Percentiles rank a stretch among this genome's conserved stretches.
These are phyloP conservation scores for Calonectris borealis DNA, from an alignment of 2,113 vertebrate species.

Conservation along the genomic window DNA sequence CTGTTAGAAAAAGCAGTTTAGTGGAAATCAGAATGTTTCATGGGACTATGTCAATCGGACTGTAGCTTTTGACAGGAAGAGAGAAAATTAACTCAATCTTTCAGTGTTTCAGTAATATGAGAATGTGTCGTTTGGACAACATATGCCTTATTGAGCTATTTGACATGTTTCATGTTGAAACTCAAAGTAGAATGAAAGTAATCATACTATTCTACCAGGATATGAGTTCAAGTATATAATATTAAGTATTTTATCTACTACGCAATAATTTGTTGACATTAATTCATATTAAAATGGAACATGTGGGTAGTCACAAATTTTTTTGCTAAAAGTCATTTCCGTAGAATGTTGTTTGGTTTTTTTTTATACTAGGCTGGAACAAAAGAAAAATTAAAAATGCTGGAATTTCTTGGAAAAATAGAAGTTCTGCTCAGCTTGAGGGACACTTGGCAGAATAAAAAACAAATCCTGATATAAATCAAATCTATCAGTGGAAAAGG, in stretches of 20 bases:
- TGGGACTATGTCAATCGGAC: slow-evolving; percentile 21
- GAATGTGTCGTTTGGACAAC: not conserved
- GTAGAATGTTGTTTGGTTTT: not conserved
- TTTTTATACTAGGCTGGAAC: not conserved
- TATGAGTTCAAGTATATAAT: not conserved
- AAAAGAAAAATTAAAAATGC: not conserved
- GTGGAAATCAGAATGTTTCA: slow-evolving; percentile 35
- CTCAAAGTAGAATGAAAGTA: not conserved
- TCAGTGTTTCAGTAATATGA: not conserved
- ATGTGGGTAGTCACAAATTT: not conserved
- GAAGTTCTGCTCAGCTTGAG: not conserved
- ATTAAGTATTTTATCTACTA: not conserved
- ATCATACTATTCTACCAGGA: not conserved
- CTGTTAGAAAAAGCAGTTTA: slow-evolving; percentile 25
- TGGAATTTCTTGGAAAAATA: not conserved
- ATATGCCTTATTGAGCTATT: not conserved
- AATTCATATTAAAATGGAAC: not conserved
- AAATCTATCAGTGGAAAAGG: not conserved
- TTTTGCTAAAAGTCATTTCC: not conserved
- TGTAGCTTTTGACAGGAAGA: slow-evolving; percentile 8
- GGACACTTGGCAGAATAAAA: not conserved
- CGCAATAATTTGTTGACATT: not conserved
- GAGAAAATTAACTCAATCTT: slow-evolving; percentile 32
- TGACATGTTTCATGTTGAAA: not conserved
- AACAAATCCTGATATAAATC: not conserved